Base-by-base conservation (phyloP, 2,797 vertebrate genomes). In the Craterocephalus amniculus region DNA sequence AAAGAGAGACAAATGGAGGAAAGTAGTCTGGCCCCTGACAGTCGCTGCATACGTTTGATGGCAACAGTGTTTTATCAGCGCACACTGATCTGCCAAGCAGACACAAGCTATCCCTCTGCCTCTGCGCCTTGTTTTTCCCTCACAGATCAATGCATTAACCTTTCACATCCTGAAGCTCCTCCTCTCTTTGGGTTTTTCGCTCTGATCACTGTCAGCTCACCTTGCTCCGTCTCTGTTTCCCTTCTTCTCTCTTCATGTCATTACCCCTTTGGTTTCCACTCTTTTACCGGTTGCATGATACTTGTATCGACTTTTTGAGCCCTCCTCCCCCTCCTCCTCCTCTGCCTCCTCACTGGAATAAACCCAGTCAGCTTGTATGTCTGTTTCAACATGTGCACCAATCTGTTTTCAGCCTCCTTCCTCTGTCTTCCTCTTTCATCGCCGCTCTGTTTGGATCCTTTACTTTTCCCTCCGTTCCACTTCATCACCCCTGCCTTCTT, bases 141-240 rank as follows among this genome's bases (percentile, higher is more conserved):
- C 56, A 49, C 54, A 56, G 83, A 91, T 93, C 93, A 84, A 90
- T 93, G 88, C 78, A 81, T 93, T 88, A 92, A 90, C 90, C 91
- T 90, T 90, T 91, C 74, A 79, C 70, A 76, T 83, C 71, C 76
- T 56, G 60, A 85, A 83, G 75, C 80, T 80, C 79, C 73, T 77
- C 77, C 82, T 79, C 68, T 80, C 74, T 68, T 75, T 57, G 48
- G 70, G 65, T 10, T 80, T 83, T 31, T 79, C 5, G 5, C 70
- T 87, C 72, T 86, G 83, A 90, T 92, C 89, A 86, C 48, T 86
- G 85, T 88, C 88, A 74, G 67, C 62, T 67, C 83, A 64, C 80
- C 83, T 87, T 66, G 72, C 27, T 45, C 70, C 55, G 27, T 54
- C 60, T 68, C 65, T 38, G 13, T 78, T 79, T 66, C 54, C 26